phyloP scores from a whole-genome alignment of 2,888 invertebrate genomes.

The Mythimna lalbum region DNA sequence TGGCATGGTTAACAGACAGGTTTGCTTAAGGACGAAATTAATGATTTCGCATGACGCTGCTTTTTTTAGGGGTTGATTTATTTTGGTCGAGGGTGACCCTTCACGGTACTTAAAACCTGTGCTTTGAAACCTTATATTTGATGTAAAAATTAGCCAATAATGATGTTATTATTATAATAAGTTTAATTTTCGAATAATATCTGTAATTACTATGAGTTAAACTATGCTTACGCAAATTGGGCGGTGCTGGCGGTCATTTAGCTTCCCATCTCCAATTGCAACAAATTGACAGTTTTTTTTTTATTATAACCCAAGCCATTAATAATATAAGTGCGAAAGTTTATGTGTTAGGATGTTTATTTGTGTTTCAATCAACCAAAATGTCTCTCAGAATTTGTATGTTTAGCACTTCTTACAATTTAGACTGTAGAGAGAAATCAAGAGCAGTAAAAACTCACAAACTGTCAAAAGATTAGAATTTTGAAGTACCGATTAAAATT shows the following conservation, averaged over 20 bases:
- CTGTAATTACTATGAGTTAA: background rate
- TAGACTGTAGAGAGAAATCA: too few species aligned
- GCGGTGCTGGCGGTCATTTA: background rate
- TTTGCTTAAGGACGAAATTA: constrained; percentile 44
- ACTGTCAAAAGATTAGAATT: too few species aligned
- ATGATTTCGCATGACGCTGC: constrained; percentile 52
- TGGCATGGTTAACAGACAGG: constrained; percentile 38
- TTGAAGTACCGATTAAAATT: too few species aligned
- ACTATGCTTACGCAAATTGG: background rate
- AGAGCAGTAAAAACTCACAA: too few species aligned
- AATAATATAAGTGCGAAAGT: background rate
- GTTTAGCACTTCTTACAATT: too few species aligned
- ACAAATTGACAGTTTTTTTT: background rate
- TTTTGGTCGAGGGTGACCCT: constrained; percentile 20
- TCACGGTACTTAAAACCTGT: background rate
- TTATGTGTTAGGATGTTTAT: too few species aligned
- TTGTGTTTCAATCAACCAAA: too few species aligned
- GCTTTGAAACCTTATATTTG: constrained; percentile 16
- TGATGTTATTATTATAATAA: constrained; percentile 9
- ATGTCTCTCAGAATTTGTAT: too few species aligned
- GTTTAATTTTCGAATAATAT: background rate
- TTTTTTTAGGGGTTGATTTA: constrained; percentile 26
- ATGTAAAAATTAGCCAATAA: background rate
- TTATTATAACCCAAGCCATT: background rate
- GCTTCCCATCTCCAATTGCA: background rate